phyloP scores from a whole-genome alignment of 2,113 vertebrate genomes.

The Thalassarche chlororhynchos region DNA sequence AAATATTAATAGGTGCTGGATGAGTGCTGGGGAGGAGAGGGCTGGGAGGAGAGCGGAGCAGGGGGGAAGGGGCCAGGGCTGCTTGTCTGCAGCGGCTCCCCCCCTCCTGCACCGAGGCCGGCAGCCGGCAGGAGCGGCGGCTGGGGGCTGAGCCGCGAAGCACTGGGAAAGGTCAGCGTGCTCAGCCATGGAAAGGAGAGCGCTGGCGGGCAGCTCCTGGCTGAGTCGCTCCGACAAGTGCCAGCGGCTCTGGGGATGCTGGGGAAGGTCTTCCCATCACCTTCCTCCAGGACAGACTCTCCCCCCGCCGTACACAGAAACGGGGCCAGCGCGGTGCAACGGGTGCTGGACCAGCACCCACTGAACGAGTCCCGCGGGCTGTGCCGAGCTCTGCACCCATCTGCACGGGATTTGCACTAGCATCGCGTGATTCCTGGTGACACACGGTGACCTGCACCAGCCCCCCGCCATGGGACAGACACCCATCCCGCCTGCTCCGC shows the following conservation, averaged over 20 bases:
- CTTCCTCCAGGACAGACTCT: neutral
- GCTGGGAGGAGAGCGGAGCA: neutral
- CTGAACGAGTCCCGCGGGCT: rapidly evolving
- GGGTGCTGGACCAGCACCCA: neutral
- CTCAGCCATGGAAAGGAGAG: constrained; percentile 10
- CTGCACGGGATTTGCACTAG: rapidly evolving
- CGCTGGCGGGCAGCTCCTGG: neutral
- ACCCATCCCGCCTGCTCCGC: neutral
- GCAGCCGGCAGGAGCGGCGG: neutral
- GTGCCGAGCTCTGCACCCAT: neutral
- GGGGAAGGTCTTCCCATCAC: neutral
- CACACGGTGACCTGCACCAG: neutral
- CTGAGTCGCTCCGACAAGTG: neutral
- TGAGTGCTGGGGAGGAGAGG: neutral
- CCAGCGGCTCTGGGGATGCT: neutral
- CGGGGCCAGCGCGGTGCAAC: rapidly evolving
- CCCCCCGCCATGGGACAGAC: neutral
- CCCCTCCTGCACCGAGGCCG: neutral
- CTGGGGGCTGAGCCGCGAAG: neutral
- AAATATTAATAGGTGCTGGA: neutral
- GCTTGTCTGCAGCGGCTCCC: neutral
- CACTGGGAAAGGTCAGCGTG: constrained; percentile 44
- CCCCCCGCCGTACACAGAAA: no score
- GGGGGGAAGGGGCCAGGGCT: neutral
- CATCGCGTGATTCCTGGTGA: neutral